Evolutionary conservation across 2,113 vertebrate genomes (phyloP), one percentile per base, ranked within the genome.

Genomic region (Bubo scandiacus): DNA sequence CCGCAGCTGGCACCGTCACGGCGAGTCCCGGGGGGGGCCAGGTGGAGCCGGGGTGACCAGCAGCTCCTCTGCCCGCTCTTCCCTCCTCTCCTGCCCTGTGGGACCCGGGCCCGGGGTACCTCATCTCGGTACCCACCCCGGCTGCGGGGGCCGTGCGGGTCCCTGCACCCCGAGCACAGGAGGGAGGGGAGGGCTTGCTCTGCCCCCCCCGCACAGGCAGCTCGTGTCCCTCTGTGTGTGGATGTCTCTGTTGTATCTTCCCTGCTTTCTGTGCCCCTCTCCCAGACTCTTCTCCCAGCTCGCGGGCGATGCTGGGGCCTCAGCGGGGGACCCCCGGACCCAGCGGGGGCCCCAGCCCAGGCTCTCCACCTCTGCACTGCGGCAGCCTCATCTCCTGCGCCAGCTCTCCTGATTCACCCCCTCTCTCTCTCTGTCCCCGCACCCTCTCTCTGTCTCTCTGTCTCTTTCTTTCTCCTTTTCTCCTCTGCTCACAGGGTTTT

Each of bases 401-500:
- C 96, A 95, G 61, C 96, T 93, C 86, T 97, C 96, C 94, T 95
- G 96, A 97, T 96, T 96, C 93, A 87, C 86, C 27, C 91, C 83
- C 84, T 81, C 75, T 86, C 80, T 81, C 75, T 86, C 88, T 94
- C 95, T 77, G 86, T 93, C 90, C 92, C 91, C 85, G 15, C 71
- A 58, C 68, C 90, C 52, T 92, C 94, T 89, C 87, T 87, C 85
- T 87, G 40, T 92, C 91, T 92, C 81, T 96, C 95, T 97, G 93
- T 97, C 96, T 96, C 96, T 95, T 89, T 94, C 47, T 98, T 97
- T 97, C 96, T 96, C 97, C 98, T 97, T 97, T 96, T 97, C 97
- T 97, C 96, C 96, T 97, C 96, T 95, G 96, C 97, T 98, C 98
- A 95, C 96, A 98, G 98, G 98, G 98, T 91, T 98, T 98, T 98